Percentiles rank a stretch among this genome's conserved stretches.
Evolutionary conservation across 2,888 invertebrate genomes (phyloP).

Genomic region (Drosophila acutilabella): DNA sequence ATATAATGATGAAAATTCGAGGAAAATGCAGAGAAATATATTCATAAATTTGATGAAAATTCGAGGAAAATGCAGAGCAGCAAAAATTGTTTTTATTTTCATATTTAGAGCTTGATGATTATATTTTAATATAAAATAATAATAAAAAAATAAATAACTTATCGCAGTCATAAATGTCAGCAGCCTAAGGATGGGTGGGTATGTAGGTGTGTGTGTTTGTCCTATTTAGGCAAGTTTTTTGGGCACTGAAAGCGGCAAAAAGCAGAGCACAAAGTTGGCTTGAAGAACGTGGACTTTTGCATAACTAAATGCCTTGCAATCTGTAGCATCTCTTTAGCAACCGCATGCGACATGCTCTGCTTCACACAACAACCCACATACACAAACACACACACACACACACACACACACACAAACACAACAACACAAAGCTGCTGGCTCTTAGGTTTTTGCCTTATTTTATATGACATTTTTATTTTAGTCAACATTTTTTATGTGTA

Average conservation of each 20-base stretch:
- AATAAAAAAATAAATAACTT: slow-evolving; percentile 37
- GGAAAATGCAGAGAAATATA: slow-evolving; percentile 1
- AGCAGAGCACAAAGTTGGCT: neutral
- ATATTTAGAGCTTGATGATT: slow-evolving; percentile 14
- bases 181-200: slow-evolving; percentile 30
- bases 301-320: slow-evolving; percentile 68
- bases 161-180: slow-evolving; percentile 65
- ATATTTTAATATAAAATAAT: slow-evolving; percentile 16
- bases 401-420: slow-evolving; percentile 11
- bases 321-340: slow-evolving; percentile 40
- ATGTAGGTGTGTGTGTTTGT: slow-evolving; percentile 39
- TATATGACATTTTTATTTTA: slow-evolving; percentile 63
- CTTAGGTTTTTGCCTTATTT: slow-evolving; percentile 51
- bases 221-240: slow-evolving; percentile 58
- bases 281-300: slow-evolving; percentile 55
- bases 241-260: slow-evolving; percentile 2
- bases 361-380: slow-evolving; percentile 20
- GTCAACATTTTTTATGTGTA: slow-evolving; percentile 46
- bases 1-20: neutral
- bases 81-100: slow-evolving; percentile 27
- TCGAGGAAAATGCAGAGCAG: slow-evolving; percentile 1
- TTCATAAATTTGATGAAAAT: too few relatives aligned
- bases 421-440: slow-evolving; percentile 28
- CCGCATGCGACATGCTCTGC: slow-evolving; percentile 25
- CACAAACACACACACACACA: slow-evolving; percentile 20